Conservation (phyloP, 2,888 invertebrate species). For the Tetanocera ferruginea region DNA sequence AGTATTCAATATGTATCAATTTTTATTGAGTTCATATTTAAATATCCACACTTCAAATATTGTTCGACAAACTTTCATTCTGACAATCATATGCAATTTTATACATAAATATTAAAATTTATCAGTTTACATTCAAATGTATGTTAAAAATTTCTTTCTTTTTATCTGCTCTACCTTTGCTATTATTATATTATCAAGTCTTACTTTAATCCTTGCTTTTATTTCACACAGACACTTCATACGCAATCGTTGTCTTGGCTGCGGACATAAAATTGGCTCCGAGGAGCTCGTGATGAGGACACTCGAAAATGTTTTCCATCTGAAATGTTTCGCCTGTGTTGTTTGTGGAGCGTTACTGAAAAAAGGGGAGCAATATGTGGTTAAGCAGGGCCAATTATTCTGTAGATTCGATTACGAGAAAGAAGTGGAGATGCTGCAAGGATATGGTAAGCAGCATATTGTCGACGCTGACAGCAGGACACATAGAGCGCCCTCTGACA, state of each 20-base stretch:
- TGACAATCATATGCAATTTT: too few species aligned
- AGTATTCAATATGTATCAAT: too few species aligned
- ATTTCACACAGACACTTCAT: conserved; percentile 75
- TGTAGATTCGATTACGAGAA: conserved; percentile 86
- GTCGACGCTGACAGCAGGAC: neutral
- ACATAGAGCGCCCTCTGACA: neutral
- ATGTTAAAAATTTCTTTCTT: too few species aligned
- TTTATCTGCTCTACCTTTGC: neutral
- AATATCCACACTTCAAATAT: too few species aligned
- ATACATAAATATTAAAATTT: too few species aligned
- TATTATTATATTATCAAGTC: neutral
- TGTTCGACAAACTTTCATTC: too few species aligned
- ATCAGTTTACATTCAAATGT: too few species aligned
- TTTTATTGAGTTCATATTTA: too few species aligned
- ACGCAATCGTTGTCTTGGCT: conserved; percentile 80
- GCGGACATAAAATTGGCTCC: conserved; percentile 78
- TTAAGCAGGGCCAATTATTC: conserved; percentile 83
- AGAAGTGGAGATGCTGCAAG: conserved; percentile 81
- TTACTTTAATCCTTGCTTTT: neutral
- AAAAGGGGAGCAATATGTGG: conserved; percentile 86
- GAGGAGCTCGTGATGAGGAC: conserved; percentile 87
- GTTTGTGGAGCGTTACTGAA: conserved; percentile 82
- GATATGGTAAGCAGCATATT: conserved; percentile 66
- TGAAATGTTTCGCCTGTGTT: conserved; percentile 84
- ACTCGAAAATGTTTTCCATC: conserved; percentile 81